Conservation (phyloP, 2,797 vertebrate species). For the Odontamblyopus rebecca region DNA sequence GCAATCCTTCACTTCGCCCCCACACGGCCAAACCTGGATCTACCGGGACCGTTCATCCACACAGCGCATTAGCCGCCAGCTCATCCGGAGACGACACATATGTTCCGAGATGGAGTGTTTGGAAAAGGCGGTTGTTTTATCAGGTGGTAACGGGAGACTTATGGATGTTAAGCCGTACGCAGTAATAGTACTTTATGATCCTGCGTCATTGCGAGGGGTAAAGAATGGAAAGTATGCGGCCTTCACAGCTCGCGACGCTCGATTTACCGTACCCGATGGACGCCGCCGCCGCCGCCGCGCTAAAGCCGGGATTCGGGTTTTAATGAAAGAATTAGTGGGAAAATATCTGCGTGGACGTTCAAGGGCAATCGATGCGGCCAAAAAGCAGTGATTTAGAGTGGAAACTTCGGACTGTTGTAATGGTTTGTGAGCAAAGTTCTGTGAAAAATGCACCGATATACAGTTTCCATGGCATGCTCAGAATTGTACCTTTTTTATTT, state of each 20-base stretch:
- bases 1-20: slow-evolving; percentile 44
- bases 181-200: slow-evolving; percentile 7
- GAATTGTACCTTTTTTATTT: too few species aligned
- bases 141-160: neutral
- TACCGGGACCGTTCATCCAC: slow-evolving; percentile 13
- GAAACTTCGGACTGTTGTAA: neutral
- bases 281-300: neutral
- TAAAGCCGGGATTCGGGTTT: neutral
- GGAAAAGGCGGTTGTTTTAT: slow-evolving; percentile 4
- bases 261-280: neutral
- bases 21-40: slow-evolving; percentile 12
- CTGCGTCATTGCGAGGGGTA: neutral
- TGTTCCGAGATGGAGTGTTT: slow-evolving; percentile 20
- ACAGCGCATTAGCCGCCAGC: slow-evolving; percentile 7
- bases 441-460: neutral
- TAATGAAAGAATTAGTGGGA: slow-evolving; percentile 3
- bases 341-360: neutral
- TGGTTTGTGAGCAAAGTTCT: neutral
- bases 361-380: neutral
- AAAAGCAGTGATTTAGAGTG: neutral
- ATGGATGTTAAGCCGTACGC: neutral
- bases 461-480: too few species aligned
- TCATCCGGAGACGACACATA: slow-evolving; percentile 23
- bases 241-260: slow-evolving; percentile 40
- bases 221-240: slow-evolving; percentile 34